A percentile compares a stretch with the other conserved stretches of the same genome.
phyloP scores from a whole-genome alignment of 2,888 invertebrate species.

The Euplexia lucipara region DNA sequence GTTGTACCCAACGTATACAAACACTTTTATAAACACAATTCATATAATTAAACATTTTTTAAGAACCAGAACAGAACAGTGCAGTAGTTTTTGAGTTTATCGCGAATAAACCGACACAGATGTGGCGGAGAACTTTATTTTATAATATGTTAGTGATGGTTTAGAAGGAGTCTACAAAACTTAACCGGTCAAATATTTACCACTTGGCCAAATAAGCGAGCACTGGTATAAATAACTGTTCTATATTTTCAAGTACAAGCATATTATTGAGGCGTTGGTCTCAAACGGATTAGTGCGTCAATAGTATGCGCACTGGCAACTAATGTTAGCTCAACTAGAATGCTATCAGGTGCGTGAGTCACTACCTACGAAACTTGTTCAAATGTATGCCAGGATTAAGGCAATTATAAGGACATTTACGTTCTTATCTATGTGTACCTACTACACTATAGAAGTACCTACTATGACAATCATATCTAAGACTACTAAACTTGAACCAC shows the following conservation, averaged over 20 bases:
- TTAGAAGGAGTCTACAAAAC: too few species aligned
- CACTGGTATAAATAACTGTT: too few species aligned
- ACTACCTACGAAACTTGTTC: conserved; percentile 49
- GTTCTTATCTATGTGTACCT: conserved; percentile 21
- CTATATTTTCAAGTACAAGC: neutral
- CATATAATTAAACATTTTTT: too few species aligned
- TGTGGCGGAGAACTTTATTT: too few species aligned
- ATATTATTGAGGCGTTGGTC: neutral
- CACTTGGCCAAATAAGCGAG: too few species aligned
- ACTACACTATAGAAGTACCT: neutral
- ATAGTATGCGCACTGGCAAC: neutral
- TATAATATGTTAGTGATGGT: too few species aligned
- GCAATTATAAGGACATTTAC: conserved; percentile 48
- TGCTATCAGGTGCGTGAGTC: conserved; percentile 54
- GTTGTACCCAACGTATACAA: too few species aligned
- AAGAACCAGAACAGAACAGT: too few species aligned
- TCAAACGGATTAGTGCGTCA: neutral
- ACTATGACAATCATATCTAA: conserved; percentile 29
- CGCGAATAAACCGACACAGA: too few species aligned
- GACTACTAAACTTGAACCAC: neutral
- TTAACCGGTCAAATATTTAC: too few species aligned
- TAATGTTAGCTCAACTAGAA: conserved; percentile 24
- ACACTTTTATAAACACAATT: too few species aligned
- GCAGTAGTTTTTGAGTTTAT: too few species aligned
- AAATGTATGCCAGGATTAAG: conserved; percentile 50